These are phyloP conservation scores for Boloria selene DNA, from an alignment of 2,888 invertebrate species.

Conservation along the genomic window DNA sequence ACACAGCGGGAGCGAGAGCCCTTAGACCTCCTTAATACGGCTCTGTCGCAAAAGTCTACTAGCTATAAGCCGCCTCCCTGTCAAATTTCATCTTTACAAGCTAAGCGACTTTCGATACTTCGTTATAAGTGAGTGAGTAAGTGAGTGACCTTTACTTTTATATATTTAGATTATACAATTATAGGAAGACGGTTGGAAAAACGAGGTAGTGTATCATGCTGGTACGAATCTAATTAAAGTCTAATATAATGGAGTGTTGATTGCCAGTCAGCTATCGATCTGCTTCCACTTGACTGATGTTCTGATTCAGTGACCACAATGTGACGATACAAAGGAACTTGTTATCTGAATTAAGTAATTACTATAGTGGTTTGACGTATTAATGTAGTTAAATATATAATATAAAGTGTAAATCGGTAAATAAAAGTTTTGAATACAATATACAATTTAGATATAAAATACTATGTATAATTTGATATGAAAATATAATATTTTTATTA, in stretches of 20 bases:
- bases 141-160: too few species aligned
- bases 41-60: too few species aligned
- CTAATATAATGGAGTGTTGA: constrained; percentile 15
- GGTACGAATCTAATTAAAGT: constrained; percentile 8
- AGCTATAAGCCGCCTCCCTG: too few species aligned
- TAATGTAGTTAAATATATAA: constrained; percentile 1
- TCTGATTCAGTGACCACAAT: constrained; percentile 38
- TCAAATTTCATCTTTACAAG: too few species aligned
- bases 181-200: background rate
- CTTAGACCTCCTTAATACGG: too few species aligned
- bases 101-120: too few species aligned
- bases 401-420: constrained; percentile 2
- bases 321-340: constrained; percentile 34
- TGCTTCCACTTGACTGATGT: constrained; percentile 24
- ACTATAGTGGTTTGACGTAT: constrained; percentile 2
- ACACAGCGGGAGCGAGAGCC: too few species aligned
- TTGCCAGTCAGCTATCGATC: constrained; percentile 17
- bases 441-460: background rate
- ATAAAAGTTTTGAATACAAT: background rate
- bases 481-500: too few species aligned
- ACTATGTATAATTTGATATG: too few species aligned
- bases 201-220: background rate
- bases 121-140: too few species aligned
- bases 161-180: too few species aligned
- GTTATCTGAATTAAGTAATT: constrained; percentile 24